Evolutionary conservation across 2,797 vertebrate genomes (phyloP).

Genomic region (Perodicticus potto): DNA sequence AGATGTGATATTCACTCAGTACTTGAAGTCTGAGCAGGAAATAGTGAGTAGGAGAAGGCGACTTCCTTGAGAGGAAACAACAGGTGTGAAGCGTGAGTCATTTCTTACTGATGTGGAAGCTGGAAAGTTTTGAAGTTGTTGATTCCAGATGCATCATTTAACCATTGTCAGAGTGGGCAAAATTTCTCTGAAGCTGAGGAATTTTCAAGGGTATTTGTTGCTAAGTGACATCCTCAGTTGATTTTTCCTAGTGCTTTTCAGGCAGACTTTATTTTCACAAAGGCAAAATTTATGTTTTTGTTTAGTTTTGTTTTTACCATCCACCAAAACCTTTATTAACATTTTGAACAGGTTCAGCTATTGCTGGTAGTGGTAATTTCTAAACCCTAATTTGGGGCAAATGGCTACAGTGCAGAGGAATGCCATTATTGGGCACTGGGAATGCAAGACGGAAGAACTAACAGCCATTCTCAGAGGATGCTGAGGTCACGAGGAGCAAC

Average conservation of each 20-base stretch:
- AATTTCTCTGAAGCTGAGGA: not conserved
- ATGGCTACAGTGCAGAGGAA: not conserved
- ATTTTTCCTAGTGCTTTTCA: conserved; percentile 23
- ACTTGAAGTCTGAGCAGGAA: conserved; percentile 16
- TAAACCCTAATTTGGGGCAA: not conserved
- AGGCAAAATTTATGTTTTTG: conserved; percentile 3
- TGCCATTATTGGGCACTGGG: not conserved
- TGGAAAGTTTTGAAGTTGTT: not conserved
- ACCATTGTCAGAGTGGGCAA: not conserved
- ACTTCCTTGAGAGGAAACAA: not conserved
- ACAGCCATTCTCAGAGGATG: not conserved
- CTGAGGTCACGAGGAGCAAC: not conserved
- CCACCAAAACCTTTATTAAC: not conserved
- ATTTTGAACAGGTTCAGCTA: not conserved
- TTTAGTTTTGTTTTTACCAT: not conserved
- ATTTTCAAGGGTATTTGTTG: conserved; percentile 19
- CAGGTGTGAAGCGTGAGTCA: not conserved
- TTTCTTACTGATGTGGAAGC: conserved; percentile 40
- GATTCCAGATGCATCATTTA: conserved; percentile 2
- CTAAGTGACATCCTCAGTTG: not conserved
- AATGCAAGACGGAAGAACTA: not conserved
- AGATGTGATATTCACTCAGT: not conserved
- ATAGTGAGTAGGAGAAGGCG: not conserved
- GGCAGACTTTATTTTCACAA: not conserved
- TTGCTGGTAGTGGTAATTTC: not conserved